A percentile compares a stretch with the other conserved stretches of the same genome.
Conservation (phyloP, 2,797 vertebrate species). For the Chromis chromis region DNA sequence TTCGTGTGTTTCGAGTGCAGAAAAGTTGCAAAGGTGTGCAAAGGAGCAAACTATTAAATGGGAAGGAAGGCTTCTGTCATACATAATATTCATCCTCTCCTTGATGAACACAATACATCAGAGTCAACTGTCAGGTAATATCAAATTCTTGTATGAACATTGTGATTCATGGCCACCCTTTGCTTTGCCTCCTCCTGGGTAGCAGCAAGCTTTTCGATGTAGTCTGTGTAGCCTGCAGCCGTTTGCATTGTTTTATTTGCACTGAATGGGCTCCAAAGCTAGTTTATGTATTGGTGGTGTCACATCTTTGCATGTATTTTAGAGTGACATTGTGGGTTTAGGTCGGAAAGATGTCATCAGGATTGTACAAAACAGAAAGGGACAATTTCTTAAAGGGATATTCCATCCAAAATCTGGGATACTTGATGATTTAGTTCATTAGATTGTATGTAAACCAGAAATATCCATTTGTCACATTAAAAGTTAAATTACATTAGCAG, state of each 20-base stretch:
- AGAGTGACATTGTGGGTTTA: conserved; percentile 13
- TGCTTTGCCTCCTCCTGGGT: conserved; percentile 3
- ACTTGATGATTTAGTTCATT: not conserved
- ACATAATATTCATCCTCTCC: conserved; percentile 20
- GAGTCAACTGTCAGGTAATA: conserved; percentile 23
- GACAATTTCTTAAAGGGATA: not conserved
- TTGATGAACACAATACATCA: conserved; percentile 27
- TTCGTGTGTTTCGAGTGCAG: conserved; percentile 32
- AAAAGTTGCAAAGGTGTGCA: conserved; percentile 43
- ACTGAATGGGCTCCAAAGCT: conserved; percentile 21
- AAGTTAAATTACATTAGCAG: not conserved
- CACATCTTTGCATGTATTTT: conserved; percentile 40
- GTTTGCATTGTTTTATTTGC: conserved; percentile 19
- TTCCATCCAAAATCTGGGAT: too few species aligned
- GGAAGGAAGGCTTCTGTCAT: conserved; percentile 21
- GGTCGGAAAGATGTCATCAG: not conserved
- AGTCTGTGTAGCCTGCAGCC: conserved; percentile 16
- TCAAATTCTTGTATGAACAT: conserved; percentile 41
- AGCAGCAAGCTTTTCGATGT: conserved; percentile 35
- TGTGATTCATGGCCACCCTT: not conserved
- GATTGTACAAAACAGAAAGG: not conserved
- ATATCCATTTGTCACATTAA: too few species aligned
- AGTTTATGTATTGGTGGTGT: conserved; percentile 40
- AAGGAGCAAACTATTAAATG: conserved; percentile 31
- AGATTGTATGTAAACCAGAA: not conserved